These are phyloP conservation scores for Spicauda simplicius DNA, from an alignment of 2,888 invertebrate species.

Conservation along the genomic window DNA sequence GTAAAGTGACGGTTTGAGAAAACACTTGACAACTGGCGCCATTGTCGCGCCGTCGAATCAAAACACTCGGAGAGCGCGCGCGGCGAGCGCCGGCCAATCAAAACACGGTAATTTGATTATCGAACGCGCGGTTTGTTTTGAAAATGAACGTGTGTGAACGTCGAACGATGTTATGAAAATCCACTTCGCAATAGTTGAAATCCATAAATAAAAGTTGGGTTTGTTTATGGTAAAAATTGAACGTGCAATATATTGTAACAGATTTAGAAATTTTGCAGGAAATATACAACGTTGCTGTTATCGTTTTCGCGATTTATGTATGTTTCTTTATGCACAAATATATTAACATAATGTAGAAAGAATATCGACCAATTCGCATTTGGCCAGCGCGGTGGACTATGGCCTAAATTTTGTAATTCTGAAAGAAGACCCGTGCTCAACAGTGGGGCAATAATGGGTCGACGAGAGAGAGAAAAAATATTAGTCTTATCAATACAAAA, in stretches of 20 bases:
- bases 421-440: no score
- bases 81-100: constrained; percentile 72
- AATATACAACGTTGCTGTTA: neutral
- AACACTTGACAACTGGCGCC: constrained; percentile 77
- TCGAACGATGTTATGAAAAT: constrained; percentile 30
- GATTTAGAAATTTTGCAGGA: constrained; percentile 5
- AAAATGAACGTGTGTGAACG: constrained; percentile 47
- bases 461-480: no score
- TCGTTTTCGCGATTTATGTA: no score
- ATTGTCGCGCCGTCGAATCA: constrained; percentile 71
- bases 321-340: no score
- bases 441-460: no score
- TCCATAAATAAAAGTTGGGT: constrained; percentile 8
- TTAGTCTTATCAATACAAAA: no score
- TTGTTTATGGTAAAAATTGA: constrained; percentile 4
- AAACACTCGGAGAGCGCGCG: constrained; percentile 70
- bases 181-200: constrained; percentile 20
- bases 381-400: no score
- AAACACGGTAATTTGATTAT: constrained; percentile 77
- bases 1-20: constrained; percentile 61
- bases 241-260: constrained; percentile 1
- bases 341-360: no score
- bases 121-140: constrained; percentile 62
- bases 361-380: no score
- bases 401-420: no score